Base-by-base conservation (phyloP, 2,113 vertebrate species). In the Delphinapterus leucas region DNA sequence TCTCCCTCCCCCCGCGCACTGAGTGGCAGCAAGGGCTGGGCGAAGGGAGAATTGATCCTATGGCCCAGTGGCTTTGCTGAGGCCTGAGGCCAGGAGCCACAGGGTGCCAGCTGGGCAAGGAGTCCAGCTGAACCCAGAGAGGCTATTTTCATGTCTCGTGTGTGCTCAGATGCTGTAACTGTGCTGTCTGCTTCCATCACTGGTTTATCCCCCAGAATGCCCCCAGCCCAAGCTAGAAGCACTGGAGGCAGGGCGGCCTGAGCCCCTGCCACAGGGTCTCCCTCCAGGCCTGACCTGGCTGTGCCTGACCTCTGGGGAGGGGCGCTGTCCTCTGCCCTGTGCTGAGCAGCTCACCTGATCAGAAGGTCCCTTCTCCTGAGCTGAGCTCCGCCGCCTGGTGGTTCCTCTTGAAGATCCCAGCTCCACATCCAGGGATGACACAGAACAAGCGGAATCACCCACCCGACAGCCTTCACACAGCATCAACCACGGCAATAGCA, bases 261-360 rank as follows among this genome's bases (percentile, higher is more conserved):
- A 15, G 25, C 68, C 61, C 25, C 18, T 5, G 8, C 71, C 33
- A 12, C 14, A 21, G 13, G 14, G 18, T 4, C 1, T 68, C 92
- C 60, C 38, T 41, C 68, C 47, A 31, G 31, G 36, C 31, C 55
- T 55, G 15, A 38, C 44, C 55, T 38, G 65, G 20, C 44, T 1
- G 0, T 13, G 53, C 73, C 60, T 86, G 33, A 10, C 6, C 53
- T 31, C 47, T 49, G 41, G 47, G 4, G 23, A 33, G n/a, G 25
- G 20, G 1, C 2, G 0, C 8, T 1, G 2, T 6, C 41, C 63
- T 12, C 25, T 25, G 7, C 2, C 74, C 65, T 23, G 38, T 1
- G 10, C 41, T 0, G 5, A 17, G 60, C 21, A 68, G 44, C 31
- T 36, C 11, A 38, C 67, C 17, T 23, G 28, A 31, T 26, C 21